Percentiles rank a stretch among this genome's conserved stretches.
These are phyloP conservation scores for Mythimna pallens DNA, from an alignment of 2,888 invertebrate genomes.

Conservation along the genomic window DNA sequence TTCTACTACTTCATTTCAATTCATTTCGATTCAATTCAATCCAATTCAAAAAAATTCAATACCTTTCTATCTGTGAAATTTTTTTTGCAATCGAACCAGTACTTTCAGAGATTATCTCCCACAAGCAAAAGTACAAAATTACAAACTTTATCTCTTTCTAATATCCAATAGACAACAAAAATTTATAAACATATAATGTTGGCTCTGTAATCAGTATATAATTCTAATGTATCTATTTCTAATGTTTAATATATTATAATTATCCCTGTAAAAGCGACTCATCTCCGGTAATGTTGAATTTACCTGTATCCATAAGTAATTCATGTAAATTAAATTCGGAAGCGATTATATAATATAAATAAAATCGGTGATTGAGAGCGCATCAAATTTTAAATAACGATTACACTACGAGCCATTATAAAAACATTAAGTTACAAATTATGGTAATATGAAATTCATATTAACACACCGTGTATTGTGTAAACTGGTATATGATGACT, in stretches of 20 bases:
- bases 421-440: conserved; percentile 52
- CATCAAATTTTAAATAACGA: conserved; percentile 47
- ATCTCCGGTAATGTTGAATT: conserved; percentile 9
- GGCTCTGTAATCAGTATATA: too few species aligned
- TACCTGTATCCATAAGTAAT: conserved; percentile 24
- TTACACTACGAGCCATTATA: conserved; percentile 48
- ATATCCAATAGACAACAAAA: too few species aligned
- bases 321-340: conserved; percentile 39
- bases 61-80: too few species aligned
- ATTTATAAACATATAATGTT: too few species aligned
- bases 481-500: conserved; percentile 49
- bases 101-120: too few species aligned
- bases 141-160: too few species aligned
- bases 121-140: too few species aligned
- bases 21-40: too few species aligned
- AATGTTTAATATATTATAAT: too few species aligned
- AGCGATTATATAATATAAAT: conserved; percentile 25
- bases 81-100: too few species aligned
- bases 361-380: conserved; percentile 33
- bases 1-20: too few species aligned
- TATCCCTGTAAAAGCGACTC: conserved; percentile 1
- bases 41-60: too few species aligned
- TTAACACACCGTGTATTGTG: conserved; percentile 28
- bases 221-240: not conserved
- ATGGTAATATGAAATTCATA: conserved; percentile 42